Evolutionary conservation across 92 coral and sea anemone species (phyloP).

Genomic region (Palythoa grandis): DNA sequence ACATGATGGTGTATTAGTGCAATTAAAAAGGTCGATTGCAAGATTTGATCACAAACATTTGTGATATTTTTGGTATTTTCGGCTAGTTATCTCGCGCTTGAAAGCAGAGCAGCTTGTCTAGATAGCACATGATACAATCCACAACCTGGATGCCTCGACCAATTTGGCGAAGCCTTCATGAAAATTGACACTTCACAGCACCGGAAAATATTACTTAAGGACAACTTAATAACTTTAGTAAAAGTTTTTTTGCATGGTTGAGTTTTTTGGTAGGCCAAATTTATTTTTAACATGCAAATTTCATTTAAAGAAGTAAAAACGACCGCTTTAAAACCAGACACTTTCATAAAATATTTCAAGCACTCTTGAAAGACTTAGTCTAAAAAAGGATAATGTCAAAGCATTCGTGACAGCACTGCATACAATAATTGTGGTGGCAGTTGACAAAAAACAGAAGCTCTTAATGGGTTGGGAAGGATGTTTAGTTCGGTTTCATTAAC

Average conservation of each 20-base stretch:
- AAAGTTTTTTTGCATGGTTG: not conserved
- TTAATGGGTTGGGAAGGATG: not conserved
- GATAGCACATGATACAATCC: constrained; percentile 35
- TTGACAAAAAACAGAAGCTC: constrained; percentile 49
- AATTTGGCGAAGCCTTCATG: constrained; percentile 13
- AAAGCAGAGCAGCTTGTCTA: constrained; percentile 27
- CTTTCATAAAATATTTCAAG: constrained; percentile 23
- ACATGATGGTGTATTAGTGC: not conserved
- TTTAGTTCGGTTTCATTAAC: not conserved
- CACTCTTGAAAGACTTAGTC: constrained; percentile 20
- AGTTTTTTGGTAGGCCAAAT: not conserved
- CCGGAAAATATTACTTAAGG: not conserved
- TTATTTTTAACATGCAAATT: not conserved
- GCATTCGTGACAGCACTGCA: constrained; percentile 24
- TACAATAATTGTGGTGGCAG: constrained; percentile 24
- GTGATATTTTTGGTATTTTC: constrained; percentile 28
- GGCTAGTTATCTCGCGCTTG: constrained; percentile 9
- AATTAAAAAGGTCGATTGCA: not conserved
- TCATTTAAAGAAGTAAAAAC: not conserved
- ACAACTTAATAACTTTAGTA: not conserved
- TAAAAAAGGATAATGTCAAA: constrained; percentile 20
- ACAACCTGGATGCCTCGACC: not conserved
- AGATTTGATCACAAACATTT: constrained; percentile 21
- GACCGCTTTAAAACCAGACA: not conserved
- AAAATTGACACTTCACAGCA: constrained; percentile 13